A percentile compares a stretch with the other conserved stretches of the same genome.
Evolutionary conservation across 2,797 vertebrate species (phyloP).

Genomic region (Denticeps clupeoides): DNA sequence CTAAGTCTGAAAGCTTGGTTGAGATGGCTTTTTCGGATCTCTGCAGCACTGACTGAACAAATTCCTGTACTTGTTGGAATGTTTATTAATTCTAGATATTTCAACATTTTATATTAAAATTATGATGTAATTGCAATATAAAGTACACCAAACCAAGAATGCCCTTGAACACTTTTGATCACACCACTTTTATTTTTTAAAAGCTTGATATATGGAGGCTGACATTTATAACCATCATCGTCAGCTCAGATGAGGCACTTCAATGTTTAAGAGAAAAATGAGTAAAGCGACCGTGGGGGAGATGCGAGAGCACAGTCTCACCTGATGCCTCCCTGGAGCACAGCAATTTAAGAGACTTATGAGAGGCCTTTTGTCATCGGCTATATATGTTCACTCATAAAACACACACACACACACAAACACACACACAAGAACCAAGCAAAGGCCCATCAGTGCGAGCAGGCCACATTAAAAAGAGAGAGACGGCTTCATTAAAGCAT

Average conservation of each 20-base stretch:
- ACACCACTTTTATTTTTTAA: neutral
- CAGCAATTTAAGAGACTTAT: neutral
- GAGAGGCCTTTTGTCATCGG: neutral
- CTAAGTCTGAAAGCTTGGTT: too few species aligned
- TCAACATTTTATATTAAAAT: too few species aligned
- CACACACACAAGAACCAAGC: neutral
- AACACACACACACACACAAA: neutral
- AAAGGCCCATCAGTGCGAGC: neutral
- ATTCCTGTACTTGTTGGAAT: too few species aligned
- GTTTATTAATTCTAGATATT: too few species aligned
- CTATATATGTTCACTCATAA: too few species aligned
- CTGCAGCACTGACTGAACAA: too few species aligned
- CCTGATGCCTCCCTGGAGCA: neutral
- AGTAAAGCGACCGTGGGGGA: neutral
- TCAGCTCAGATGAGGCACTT: slow-evolving; percentile 9
- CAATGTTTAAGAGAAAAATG: slow-evolving; percentile 9
- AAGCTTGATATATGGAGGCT: neutral
- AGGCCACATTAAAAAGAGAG: slow-evolving; percentile 1
- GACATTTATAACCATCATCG: slow-evolving; percentile 13
- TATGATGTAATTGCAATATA: too few species aligned
- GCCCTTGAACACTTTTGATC: slow-evolving; percentile 9
- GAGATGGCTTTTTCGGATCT: too few species aligned
- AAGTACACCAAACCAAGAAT: too few species aligned
- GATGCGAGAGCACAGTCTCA: neutral
- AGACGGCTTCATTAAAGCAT: slow-evolving; percentile 3